A percentile compares a stretch with the other conserved stretches of the same genome.
phyloP scores from a whole-genome alignment of 92 coral and sea anemone species.

The Actinostola sp. region DNA sequence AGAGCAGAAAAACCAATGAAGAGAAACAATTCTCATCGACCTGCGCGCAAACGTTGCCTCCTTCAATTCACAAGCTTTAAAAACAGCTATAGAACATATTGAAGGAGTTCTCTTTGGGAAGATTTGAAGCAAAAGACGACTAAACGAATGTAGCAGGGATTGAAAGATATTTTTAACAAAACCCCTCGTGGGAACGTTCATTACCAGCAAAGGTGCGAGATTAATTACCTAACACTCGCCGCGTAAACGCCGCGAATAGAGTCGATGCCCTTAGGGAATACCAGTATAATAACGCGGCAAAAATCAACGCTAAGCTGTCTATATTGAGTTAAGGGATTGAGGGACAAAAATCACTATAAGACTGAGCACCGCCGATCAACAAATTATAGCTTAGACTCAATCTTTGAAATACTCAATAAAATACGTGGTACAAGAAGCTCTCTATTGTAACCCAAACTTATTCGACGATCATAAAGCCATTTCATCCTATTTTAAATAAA shows the following conservation, averaged over 20 bases:
- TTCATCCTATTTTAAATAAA: too few relatives aligned
- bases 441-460: too few relatives aligned
- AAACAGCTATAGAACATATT: too few relatives aligned
- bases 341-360: background rate
- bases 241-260: slow-evolving; percentile 29
- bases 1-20: too few relatives aligned
- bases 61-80: too few relatives aligned
- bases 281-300: slow-evolving; percentile 32
- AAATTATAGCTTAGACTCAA: background rate
- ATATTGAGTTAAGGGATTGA: slow-evolving; percentile 9
- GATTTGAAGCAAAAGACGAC: too few relatives aligned
- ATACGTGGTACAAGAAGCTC: too few relatives aligned
- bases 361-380: slow-evolving; percentile 15
- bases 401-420: background rate
- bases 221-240: slow-evolving; percentile 21
- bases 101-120: too few relatives aligned
- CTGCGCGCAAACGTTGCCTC: too few relatives aligned
- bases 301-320: slow-evolving; percentile 29
- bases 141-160: too few relatives aligned
- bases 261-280: slow-evolving; percentile 29
- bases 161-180: background rate
- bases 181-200: background rate
- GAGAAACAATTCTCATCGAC: too few relatives aligned
- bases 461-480: too few relatives aligned
- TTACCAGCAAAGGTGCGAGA: slow-evolving; percentile 9